A percentile compares a stretch with the other conserved stretches of the same genome.
Evolutionary conservation across 2,888 invertebrate genomes (phyloP).

Genomic region (Polymixis lichenea): DNA sequence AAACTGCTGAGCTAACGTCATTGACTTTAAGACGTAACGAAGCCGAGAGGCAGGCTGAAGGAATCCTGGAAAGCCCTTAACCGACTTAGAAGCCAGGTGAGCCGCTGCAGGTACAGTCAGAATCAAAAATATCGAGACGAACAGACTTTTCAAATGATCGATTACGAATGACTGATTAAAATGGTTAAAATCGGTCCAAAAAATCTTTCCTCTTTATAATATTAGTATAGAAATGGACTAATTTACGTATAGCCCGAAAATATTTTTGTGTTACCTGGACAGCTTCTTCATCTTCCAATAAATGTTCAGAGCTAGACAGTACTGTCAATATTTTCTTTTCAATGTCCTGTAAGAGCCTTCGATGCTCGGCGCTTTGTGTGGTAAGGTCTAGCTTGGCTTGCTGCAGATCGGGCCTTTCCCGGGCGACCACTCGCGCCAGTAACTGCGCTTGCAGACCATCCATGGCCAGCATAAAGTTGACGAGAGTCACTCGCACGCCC

Average conservation of each 20-base stretch:
- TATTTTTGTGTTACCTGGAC: slow-evolving; percentile 89
- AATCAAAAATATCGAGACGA: too few relatives aligned
- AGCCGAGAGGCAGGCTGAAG: neutral
- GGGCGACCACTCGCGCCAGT: slow-evolving; percentile 96
- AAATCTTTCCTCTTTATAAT: too few relatives aligned
- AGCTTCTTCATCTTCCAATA: slow-evolving; percentile 97
- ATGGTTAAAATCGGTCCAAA: too few relatives aligned
- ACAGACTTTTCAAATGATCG: too few relatives aligned
- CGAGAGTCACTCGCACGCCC: slow-evolving; percentile 96
- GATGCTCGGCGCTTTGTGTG: slow-evolving; percentile 96
- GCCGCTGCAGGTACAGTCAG: neutral
- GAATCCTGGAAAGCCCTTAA: too few relatives aligned
- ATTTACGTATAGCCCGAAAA: neutral
- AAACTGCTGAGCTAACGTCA: neutral
- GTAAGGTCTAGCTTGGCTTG: slow-evolving; percentile 97
- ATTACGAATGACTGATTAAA: too few relatives aligned
- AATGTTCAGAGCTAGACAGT: slow-evolving; percentile 87
- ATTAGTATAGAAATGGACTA: neutral
- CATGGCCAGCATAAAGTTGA: slow-evolving; percentile 98
- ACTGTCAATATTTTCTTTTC: slow-evolving; percentile 96
- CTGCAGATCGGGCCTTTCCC: slow-evolving; percentile 97
- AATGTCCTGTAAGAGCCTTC: slow-evolving; percentile 95
- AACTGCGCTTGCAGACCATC: slow-evolving; percentile 97
- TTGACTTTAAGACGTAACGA: neutral
- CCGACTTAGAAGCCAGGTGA: neutral